Conservation (phyloP, 1,140 invertebrate genomes). For the Chrysopa pallens region DNA sequence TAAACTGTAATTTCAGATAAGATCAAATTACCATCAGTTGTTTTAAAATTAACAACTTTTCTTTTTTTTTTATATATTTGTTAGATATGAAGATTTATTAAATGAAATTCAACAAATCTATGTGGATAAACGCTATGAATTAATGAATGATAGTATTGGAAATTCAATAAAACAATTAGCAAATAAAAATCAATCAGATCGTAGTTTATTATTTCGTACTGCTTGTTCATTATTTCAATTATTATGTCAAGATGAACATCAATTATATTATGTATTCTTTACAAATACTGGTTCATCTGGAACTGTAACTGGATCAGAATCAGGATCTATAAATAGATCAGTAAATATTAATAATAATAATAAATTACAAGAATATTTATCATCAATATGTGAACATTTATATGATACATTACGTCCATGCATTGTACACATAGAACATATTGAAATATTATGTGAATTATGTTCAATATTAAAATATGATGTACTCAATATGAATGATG, state of each 20-base stretch:
- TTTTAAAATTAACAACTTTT: conserved; percentile 1
- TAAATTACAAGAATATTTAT: conserved; percentile 47
- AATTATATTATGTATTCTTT: conserved; percentile 82
- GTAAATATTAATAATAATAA: conserved; percentile 2
- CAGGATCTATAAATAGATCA: not conserved
- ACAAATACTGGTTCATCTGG: too few relatives aligned
- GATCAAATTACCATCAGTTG: too few relatives aligned
- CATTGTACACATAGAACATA: conserved; percentile 92
- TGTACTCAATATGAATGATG: conserved; percentile 36
- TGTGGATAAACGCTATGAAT: conserved; percentile 50
- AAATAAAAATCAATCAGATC: conserved; percentile 54
- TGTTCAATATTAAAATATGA: conserved; percentile 86
- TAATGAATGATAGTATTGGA: conserved; percentile 58
- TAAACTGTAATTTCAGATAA: too few relatives aligned
- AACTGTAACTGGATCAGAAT: conserved; percentile 37
- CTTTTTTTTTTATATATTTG: conserved; percentile 6
- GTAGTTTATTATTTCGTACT: conserved; percentile 72
- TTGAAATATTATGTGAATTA: conserved; percentile 93
- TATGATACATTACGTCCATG: conserved; percentile 90
- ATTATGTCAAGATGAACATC: conserved; percentile 81
- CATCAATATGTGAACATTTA: conserved; percentile 69
- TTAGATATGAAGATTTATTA: conserved; percentile 55
- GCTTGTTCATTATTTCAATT: conserved; percentile 80
- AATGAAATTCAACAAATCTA: conserved; percentile 75
- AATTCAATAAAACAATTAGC: conserved; percentile 56